These are phyloP conservation scores for Ictidomys tridecemlineatus DNA, from an alignment of 2,113 vertebrate genomes.

Conservation along the genomic window DNA sequence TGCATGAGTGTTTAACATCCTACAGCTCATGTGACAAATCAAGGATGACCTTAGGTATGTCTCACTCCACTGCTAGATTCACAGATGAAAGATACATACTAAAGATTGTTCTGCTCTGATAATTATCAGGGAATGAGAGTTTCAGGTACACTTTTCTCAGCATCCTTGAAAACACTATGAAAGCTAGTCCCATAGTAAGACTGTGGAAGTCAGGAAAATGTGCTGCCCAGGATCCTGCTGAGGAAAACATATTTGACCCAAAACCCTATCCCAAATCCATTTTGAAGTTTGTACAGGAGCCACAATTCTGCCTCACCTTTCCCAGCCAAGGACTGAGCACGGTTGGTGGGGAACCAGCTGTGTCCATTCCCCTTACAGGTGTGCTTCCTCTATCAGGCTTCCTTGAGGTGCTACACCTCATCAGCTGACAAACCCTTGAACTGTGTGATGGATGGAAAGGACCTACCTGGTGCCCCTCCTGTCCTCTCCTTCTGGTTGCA, in stretches of 20 bases:
- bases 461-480: neutral
- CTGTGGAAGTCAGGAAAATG: neutral
- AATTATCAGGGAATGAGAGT: neutral
- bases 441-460: no score
- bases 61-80: neutral
- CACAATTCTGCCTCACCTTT: neutral
- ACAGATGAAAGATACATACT: neutral
- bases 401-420: accelerated
- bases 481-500: neutral
- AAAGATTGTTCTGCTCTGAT: neutral
- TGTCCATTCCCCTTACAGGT: accelerated
- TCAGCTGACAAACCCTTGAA: no score
- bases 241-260: neutral
- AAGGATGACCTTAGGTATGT: neutral
- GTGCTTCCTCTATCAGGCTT: accelerated
- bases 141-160: neutral
- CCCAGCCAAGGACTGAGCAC: neutral
- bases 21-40: neutral
- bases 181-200: neutral
- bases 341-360: neutral
- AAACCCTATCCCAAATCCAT: neutral
- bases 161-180: neutral
- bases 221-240: neutral
- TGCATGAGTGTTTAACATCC: neutral
- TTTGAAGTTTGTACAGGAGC: neutral